Base-by-base conservation (phyloP, 2,888 invertebrate genomes). In the Spodoptera littoralis region DNA sequence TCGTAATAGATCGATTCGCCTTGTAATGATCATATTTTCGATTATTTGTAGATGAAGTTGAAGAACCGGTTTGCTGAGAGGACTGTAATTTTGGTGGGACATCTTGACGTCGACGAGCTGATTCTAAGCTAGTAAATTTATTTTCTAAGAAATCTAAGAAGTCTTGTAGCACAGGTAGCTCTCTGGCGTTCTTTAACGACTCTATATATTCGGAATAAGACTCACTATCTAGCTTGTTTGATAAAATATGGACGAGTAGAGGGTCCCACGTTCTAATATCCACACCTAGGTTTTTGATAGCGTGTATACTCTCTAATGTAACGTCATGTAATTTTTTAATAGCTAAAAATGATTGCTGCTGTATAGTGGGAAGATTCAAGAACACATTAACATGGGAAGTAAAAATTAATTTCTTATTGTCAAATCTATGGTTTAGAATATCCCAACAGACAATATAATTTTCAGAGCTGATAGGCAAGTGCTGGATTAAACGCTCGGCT, bases 201-300 rank as follows among this genome's bases (percentile, higher is more conserved):
- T 50, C 51, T 42, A 51, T 51, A 11, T 51, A 51, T 22, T 51
- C 42, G 41, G 42, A 51, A 51, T 51, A 51, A 51, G 42, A 51
- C 42, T 51, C 42, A 52, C 51, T 52, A 52, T 52, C 51, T 24
- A 52, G 22, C n/a, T 52, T 50, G 11, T 50, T 11, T 11, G 41
- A 41, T 8, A 42, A 12, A 6, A 51, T 51, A 42, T 51, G 22
- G 2, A 11, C n/a, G 11, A 52, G 12, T 24, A 52, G 51, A 43
- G 51, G 51, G 42, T n/a, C 51, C 51, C 51, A 52, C n/a, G 51
- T 43, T 11, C 18, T 41, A 30, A 30, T 30, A 50, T 50, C 11
- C 4, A 12, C 51, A 4, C 51, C 51, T 51, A 51, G 42, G 24
- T 43, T 51, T 51, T 51, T 42, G 18, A 51, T 51, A 12, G 51